Evolutionary conservation across 2,888 invertebrate genomes (phyloP).

Genomic region (Nomada goodeniana): DNA sequence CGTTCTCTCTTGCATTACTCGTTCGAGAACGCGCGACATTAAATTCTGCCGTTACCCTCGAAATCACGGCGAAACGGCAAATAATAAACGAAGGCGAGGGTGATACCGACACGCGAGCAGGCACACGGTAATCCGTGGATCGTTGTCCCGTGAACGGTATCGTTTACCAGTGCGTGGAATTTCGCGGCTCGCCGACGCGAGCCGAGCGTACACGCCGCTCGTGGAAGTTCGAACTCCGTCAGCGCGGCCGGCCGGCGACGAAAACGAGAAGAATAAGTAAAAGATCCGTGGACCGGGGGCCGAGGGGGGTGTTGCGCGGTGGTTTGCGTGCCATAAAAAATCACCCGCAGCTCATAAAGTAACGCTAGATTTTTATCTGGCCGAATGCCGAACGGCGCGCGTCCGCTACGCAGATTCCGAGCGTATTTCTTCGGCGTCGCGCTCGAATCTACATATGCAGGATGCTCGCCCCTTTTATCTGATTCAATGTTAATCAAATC

Average conservation of each 20-base stretch:
- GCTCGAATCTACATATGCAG: constrained; percentile 55
- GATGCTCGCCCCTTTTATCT: constrained; percentile 55
- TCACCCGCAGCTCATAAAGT: constrained; percentile 83
- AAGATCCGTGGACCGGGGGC: constrained; percentile 44
- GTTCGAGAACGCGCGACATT: neutral
- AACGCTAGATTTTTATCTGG: constrained; percentile 83
- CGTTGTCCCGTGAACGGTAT: constrained; percentile 53
- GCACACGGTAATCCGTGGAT: constrained; percentile 37
- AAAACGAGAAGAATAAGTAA: constrained; percentile 54
- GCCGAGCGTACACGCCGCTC: constrained; percentile 27
- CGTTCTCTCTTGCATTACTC: too few species aligned
- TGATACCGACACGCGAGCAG: constrained; percentile 51
- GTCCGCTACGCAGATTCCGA: constrained; percentile 63
- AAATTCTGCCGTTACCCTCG: too few species aligned
- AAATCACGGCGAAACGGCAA: neutral
- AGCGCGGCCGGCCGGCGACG: constrained; percentile 61
- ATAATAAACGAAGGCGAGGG: constrained; percentile 12
- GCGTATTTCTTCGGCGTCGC: constrained; percentile 74
- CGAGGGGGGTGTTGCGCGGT: constrained; percentile 58
- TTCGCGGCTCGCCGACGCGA: constrained; percentile 44
- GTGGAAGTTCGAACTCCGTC: constrained; percentile 70
- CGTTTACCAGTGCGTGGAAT: constrained; percentile 67
- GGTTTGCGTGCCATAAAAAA: constrained; percentile 80
- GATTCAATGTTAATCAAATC: constrained; percentile 60
- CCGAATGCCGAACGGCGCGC: constrained; percentile 77